Evolutionary conservation across 2,888 invertebrate genomes (phyloP).

Genomic region (Falcaria lacertinaria): DNA sequence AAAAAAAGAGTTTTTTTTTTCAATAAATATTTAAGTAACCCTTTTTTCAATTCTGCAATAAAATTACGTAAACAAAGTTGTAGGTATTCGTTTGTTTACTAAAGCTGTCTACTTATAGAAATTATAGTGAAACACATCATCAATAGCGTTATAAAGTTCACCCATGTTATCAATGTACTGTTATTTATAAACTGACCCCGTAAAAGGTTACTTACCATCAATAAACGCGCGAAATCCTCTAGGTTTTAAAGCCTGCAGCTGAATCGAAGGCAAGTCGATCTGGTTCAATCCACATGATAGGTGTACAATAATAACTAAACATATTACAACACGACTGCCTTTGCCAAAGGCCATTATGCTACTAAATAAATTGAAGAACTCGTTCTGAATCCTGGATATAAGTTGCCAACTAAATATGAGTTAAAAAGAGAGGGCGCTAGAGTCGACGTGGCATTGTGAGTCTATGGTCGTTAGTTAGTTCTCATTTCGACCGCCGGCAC

Average conservation of each 20-base stretch:
- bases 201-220: slow-evolving; percentile 64
- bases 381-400: not conserved
- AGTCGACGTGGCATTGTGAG: slow-evolving; percentile 27
- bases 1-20: too few relatives aligned
- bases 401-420: not conserved
- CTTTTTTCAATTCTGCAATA: too few relatives aligned
- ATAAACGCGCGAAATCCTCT: slow-evolving; percentile 80
- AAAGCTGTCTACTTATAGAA: too few relatives aligned
- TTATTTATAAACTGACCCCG: not conserved
- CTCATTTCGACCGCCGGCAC: not conserved
- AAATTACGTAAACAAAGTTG: too few relatives aligned
- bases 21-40: too few relatives aligned
- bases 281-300: slow-evolving; percentile 19
- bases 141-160: too few relatives aligned
- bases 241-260: slow-evolving; percentile 75
- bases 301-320: slow-evolving; percentile 19
- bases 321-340: slow-evolving; percentile 5
- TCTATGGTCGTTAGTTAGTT: slow-evolving; percentile 17
- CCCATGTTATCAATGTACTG: not conserved
- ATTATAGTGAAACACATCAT: too few relatives aligned
- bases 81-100: too few relatives aligned
- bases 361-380: not conserved
- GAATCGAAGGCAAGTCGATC: slow-evolving; percentile 68
- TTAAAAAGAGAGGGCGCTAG: not conserved
- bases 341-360: not conserved